Evolutionary conservation across 2,888 invertebrate species (phyloP).

Genomic region (Molanna angustata): DNA sequence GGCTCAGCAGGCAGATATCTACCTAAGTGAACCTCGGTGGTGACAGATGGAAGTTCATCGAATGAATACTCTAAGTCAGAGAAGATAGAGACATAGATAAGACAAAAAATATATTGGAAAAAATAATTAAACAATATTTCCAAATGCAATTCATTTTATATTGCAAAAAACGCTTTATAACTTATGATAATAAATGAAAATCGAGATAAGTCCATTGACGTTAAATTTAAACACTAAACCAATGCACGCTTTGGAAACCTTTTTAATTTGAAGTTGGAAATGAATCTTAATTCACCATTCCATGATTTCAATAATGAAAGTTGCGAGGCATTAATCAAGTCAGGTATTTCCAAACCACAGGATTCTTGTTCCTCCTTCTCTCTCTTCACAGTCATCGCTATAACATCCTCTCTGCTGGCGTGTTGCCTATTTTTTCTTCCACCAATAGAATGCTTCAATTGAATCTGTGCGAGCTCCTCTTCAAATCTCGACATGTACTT

Average conservation of each 20-base stretch:
- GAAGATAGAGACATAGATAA: too few species aligned
- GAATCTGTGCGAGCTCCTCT: conserved; percentile 76
- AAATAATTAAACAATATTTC: too few species aligned
- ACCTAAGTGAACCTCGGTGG: too few species aligned
- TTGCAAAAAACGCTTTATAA: too few species aligned
- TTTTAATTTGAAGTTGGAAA: conserved; percentile 65
- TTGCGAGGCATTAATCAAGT: conserved; percentile 60
- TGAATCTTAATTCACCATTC: conserved; percentile 64
- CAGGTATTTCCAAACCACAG: conserved; percentile 78
- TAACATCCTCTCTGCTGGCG: conserved; percentile 74
- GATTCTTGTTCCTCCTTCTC: conserved; percentile 73
- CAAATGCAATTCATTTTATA: too few species aligned
- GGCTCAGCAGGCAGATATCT: too few species aligned
- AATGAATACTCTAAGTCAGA: too few species aligned
- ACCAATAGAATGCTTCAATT: conserved; percentile 73
- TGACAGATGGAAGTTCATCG: too few species aligned
- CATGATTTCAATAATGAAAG: conserved; percentile 60
- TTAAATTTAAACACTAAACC: too few species aligned
- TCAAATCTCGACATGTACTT: conserved; percentile 62
- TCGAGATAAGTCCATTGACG: too few species aligned
- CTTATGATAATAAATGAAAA: too few species aligned
- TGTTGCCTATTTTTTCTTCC: conserved; percentile 74
- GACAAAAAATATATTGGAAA: too few species aligned
- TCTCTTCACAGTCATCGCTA: conserved; percentile 70
- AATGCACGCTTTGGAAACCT: conserved; percentile 43